Evolutionary conservation across 2,888 invertebrate species (phyloP).

Genomic region (Tachina fera): DNA sequence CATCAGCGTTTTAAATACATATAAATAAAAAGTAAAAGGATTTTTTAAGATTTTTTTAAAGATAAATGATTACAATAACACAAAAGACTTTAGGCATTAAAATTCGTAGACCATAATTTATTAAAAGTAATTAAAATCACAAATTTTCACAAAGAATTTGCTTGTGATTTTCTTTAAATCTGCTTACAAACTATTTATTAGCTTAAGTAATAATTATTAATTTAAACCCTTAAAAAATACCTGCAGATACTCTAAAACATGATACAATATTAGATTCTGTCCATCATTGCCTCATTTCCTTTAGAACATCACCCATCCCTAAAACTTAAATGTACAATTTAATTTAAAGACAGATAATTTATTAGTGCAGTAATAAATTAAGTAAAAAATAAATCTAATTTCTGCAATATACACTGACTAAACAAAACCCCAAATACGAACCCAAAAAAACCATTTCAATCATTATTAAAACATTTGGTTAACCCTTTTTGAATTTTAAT

Average conservation of each 20-base stretch:
- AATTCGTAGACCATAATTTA: no score
- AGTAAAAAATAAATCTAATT: not conserved
- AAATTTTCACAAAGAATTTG: no score
- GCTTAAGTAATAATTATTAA: not conserved
- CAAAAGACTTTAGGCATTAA: no score
- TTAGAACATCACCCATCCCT: not conserved
- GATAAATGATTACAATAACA: no score
- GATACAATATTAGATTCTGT: not conserved
- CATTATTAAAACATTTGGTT: conserved; percentile 74
- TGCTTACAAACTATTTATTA: not conserved
- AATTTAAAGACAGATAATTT: not conserved
- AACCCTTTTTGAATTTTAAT: conserved; percentile 93
- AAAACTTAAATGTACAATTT: not conserved
- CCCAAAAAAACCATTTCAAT: not conserved
- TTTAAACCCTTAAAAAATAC: conserved; percentile 16
- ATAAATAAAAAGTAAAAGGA: no score
- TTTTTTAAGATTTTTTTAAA: no score
- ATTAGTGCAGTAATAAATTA: not conserved
- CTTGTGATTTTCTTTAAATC: not conserved
- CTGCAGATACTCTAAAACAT: not conserved
- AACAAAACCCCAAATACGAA: conserved; percentile 5
- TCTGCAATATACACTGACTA: conserved; percentile 19
- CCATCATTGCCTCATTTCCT: not conserved
- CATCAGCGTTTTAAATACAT: no score
- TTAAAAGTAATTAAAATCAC: no score